phyloP scores from a whole-genome alignment of 2,797 vertebrate species.

The Gymnothorax javanicus region DNA sequence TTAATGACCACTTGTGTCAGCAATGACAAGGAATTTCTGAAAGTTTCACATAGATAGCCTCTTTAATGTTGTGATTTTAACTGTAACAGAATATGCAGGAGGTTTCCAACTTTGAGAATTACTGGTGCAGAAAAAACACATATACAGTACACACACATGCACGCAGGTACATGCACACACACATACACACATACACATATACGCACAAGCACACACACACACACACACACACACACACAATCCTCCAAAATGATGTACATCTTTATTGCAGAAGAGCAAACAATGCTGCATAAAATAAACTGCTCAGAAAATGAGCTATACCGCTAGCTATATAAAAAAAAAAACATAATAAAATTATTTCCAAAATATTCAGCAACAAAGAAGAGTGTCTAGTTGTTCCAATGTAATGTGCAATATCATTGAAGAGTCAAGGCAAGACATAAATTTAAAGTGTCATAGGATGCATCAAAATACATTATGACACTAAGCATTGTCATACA shows the following conservation, averaged over 20 bases:
- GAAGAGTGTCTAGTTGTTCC: background rate
- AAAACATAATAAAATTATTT: background rate
- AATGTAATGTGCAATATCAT: background rate
- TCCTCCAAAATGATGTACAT: background rate
- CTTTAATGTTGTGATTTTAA: no score
- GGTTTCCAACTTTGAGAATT: no score
- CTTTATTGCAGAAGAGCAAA: background rate
- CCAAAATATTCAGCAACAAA: background rate
- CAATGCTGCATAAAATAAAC: background rate
- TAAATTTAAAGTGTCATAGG: slow-evolving; percentile 21
- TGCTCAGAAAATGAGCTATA: background rate
- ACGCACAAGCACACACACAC: no score
- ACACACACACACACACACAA: no score
- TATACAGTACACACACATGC: no score
- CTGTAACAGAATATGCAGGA: no score
- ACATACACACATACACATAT: no score
- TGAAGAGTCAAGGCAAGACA: background rate
- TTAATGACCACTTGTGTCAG: no score
- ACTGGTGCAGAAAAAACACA: no score
- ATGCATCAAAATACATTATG: slow-evolving; percentile 31
- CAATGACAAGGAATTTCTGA: no score
- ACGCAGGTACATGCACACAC: no score
- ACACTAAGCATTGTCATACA: slow-evolving; percentile 24
- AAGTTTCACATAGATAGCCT: no score
- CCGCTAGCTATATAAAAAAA: background rate